Evolutionary conservation across 2,797 vertebrate genomes (phyloP).

Genomic region (Hyperoplus lanceolatus): DNA sequence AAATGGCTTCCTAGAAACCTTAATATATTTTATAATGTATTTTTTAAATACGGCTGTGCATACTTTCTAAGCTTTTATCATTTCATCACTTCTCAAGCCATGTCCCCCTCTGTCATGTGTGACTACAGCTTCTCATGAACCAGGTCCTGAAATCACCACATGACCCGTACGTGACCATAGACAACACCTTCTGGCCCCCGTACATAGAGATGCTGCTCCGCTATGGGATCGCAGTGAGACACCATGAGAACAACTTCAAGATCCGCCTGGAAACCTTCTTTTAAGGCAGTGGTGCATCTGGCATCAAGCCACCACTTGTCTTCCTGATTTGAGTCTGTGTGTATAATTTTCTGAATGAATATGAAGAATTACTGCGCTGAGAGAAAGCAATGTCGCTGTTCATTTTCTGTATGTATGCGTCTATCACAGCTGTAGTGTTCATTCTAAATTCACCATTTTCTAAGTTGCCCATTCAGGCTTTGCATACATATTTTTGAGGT

Average conservation of each 20-base stretch:
- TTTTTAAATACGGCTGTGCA: not conserved
- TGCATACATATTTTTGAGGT: not conserved
- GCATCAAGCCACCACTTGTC: conserved; percentile 14
- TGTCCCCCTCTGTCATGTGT: conserved; percentile 5
- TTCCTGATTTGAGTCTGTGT: conserved; percentile 16
- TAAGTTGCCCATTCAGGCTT: not conserved
- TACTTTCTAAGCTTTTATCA: not conserved
- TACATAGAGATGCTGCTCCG: conserved; percentile 94
- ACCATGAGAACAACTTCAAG: conserved; percentile 90
- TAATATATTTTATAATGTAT: too few species aligned
- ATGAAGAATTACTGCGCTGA: not conserved
- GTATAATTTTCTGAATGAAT: conserved; percentile 22
- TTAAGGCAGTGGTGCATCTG: conserved; percentile 33
- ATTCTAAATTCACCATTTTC: not conserved
- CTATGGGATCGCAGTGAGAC: conserved; percentile 89
- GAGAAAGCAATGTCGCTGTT: not conserved
- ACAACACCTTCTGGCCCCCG: conserved; percentile 91
- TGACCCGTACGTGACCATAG: conserved; percentile 90
- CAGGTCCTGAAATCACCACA: conserved; percentile 87
- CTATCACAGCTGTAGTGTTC: not conserved
- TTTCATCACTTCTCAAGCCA: not conserved
- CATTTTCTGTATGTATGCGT: not conserved
- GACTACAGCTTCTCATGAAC: conserved; percentile 88
- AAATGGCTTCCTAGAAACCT: not conserved
- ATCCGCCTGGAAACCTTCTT: conserved; percentile 92